Evolutionary conservation across 2,888 invertebrate genomes (phyloP).

Genomic region (Cepaea hortensis): DNA sequence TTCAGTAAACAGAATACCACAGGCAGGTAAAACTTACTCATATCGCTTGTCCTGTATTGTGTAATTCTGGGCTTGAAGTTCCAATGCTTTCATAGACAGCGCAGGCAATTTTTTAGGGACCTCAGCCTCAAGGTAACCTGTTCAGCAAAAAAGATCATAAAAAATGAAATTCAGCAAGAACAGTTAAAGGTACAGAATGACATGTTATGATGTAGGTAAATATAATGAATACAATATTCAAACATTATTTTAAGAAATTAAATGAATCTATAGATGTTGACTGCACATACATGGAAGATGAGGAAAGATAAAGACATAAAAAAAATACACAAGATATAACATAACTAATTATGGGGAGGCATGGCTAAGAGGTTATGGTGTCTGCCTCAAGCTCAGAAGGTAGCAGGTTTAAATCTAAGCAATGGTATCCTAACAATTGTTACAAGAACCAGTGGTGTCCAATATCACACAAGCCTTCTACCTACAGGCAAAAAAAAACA

Average conservation of each 20-base stretch:
- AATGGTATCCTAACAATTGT: too few relatives aligned
- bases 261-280: not conserved
- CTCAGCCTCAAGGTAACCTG: slow-evolving; percentile 88
- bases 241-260: not conserved
- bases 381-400: too few relatives aligned
- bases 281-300: not conserved
- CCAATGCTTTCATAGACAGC: slow-evolving; percentile 33
- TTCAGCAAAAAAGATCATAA: not conserved
- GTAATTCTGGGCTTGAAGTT: slow-evolving; percentile 72
- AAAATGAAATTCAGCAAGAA: not conserved
- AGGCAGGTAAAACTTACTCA: slow-evolving; percentile 65
- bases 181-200: not conserved
- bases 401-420: too few relatives aligned
- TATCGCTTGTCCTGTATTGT: slow-evolving; percentile 76
- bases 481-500: too few relatives aligned
- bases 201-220: not conserved
- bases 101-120: slow-evolving; percentile 79
- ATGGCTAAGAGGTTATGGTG: too few relatives aligned
- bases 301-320: not conserved
- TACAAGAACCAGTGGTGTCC: too few relatives aligned
- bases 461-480: too few relatives aligned
- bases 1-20: not conserved
- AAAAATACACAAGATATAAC: not conserved
- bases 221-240: not conserved
- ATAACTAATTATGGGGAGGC: too few relatives aligned